Conservation (phyloP, 2,797 vertebrate genomes). For the Rhadinocentrus ornatus region DNA sequence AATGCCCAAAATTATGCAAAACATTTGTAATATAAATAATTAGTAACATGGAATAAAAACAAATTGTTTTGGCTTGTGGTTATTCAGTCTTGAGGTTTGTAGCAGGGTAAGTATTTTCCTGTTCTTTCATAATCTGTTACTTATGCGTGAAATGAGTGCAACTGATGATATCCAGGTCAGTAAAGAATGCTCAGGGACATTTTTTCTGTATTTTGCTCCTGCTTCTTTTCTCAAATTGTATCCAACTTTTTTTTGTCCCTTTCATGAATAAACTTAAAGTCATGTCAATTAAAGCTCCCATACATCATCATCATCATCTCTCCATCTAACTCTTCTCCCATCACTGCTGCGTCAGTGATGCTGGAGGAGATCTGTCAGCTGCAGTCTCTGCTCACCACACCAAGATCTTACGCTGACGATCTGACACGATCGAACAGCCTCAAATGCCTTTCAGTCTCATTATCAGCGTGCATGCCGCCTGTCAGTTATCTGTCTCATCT, state of each 20-base stretch:
- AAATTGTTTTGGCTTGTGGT: background rate
- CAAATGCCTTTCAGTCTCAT: conserved; percentile 17
- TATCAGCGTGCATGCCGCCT: conserved; percentile 33
- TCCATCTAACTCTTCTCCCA: conserved; percentile 6
- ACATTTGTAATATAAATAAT: background rate
- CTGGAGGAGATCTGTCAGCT: conserved; percentile 41
- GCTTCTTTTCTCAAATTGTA: background rate
- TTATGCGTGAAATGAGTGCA: background rate
- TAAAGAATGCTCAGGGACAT: background rate
- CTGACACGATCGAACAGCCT: conserved; percentile 39
- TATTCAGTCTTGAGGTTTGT: background rate
- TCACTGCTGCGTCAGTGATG: conserved; percentile 35
- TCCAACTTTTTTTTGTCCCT: background rate
- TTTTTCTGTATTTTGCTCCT: background rate
- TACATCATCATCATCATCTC: conserved; percentile 52
- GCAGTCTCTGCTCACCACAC: conserved; percentile 13
- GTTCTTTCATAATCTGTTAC: background rate
- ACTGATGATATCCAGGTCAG: background rate
- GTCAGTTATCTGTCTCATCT: conserved; percentile 63
- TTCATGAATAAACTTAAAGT: conserved; percentile 33
- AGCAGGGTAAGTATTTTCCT: background rate
- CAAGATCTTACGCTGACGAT: conserved; percentile 16
- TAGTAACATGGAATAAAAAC: background rate
- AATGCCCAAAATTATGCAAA: background rate
- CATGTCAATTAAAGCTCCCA: conserved; percentile 46